These are phyloP conservation scores for Stenichneumon culpator DNA, from an alignment of 2,888 invertebrate species.

Conservation along the genomic window DNA sequence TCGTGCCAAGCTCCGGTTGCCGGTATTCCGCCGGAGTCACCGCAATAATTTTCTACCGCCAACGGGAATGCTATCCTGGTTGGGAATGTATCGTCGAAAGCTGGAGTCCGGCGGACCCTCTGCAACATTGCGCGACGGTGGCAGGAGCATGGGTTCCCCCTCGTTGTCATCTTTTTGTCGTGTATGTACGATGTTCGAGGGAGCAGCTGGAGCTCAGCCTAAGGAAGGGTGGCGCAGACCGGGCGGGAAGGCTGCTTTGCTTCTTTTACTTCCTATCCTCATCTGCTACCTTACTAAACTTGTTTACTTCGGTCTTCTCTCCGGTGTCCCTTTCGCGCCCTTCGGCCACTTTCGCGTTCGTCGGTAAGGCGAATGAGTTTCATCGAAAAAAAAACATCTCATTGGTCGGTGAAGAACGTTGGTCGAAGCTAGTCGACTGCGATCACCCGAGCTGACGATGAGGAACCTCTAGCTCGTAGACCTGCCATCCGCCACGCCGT, in stretches of 20 bases:
- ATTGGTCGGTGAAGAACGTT: constrained; percentile 12
- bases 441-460: neutral
- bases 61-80: constrained; percentile 66
- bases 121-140: neutral
- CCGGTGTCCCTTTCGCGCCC: constrained; percentile 71
- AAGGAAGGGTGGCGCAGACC: neutral
- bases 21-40: constrained; percentile 32
- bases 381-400: neutral
- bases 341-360: constrained; percentile 44
- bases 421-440: neutral
- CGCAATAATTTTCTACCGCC: constrained; percentile 46
- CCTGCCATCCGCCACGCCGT: neutral
- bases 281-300: constrained; percentile 77
- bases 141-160: neutral
- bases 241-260: constrained; percentile 4
- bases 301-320: constrained; percentile 79
- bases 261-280: constrained; percentile 75
- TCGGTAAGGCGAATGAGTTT: neutral
- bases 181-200: neutral
- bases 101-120: constrained; percentile 53
- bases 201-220: constrained; percentile 20
- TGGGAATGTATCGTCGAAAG: constrained; percentile 62
- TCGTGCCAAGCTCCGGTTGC: constrained; percentile 46
- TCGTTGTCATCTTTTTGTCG: constrained; percentile 11
- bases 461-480: neutral